A percentile compares a stretch with the other conserved stretches of the same genome.
phyloP scores from a whole-genome alignment of 1,140 invertebrate genomes.

The Hyposmocoma kahamanoa region DNA sequence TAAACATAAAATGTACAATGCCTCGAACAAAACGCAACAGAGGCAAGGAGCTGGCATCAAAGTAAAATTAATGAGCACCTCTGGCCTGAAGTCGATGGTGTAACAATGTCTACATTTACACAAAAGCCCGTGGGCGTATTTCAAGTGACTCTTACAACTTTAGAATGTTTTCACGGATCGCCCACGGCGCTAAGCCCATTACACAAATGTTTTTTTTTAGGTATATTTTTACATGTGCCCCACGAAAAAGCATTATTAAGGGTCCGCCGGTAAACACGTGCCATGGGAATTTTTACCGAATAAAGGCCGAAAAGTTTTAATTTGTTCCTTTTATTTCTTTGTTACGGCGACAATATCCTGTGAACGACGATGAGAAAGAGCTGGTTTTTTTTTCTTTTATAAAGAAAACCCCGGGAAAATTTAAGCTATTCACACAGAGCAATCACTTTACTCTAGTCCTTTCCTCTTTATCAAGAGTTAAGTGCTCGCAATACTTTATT shows the following conservation, averaged over 20 bases:
- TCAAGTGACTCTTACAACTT: slow-evolving; percentile 40
- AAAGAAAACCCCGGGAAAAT: no score
- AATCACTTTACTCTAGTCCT: no score
- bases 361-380: slow-evolving; percentile 3
- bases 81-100: background rate
- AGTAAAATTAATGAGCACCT: background rate
- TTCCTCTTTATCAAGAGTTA: no score
- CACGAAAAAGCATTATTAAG: background rate
- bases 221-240: background rate
- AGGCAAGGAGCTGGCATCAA: background rate
- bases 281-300: background rate
- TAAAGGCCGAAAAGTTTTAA: slow-evolving; percentile 14
- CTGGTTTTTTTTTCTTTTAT: background rate
- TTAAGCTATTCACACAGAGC: no score
- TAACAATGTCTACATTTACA: background rate
- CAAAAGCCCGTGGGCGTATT: slow-evolving; percentile 25
- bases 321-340: slow-evolving; percentile 17
- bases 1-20: background rate
- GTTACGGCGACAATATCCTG: slow-evolving; percentile 9
- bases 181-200: background rate
- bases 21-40: background rate
- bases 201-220: slow-evolving; percentile 4
- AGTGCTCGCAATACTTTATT: no score
- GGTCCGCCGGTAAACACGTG: background rate
- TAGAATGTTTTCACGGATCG: slow-evolving; percentile 31